Evolutionary conservation across 2,888 invertebrate genomes (phyloP).

Genomic region (Hirtodrosophila alboralis): DNA sequence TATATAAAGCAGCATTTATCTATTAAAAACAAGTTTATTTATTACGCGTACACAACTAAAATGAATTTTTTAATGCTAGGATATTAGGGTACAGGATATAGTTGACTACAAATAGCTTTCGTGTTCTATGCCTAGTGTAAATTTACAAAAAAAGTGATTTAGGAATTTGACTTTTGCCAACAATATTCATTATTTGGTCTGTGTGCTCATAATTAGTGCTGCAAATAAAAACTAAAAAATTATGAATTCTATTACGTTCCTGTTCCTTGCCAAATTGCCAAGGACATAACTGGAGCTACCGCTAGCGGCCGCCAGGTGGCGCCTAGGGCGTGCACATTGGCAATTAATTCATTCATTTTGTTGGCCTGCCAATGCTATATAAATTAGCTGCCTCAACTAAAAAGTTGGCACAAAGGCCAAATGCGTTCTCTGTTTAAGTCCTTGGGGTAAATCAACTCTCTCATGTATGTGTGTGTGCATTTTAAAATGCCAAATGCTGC

Average conservation of each 20-base stretch:
- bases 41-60: no score
- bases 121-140: conserved; percentile 8
- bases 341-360: conserved; percentile 53
- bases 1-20: no score
- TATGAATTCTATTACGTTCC: conserved; percentile 27
- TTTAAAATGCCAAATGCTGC: conserved; percentile 15
- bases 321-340: conserved; percentile 46
- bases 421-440: conserved; percentile 9
- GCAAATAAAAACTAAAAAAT: conserved; percentile 35
- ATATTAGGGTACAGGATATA: neutral
- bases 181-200: conserved; percentile 32
- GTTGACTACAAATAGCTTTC: conserved; percentile 10
- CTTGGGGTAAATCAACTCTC: conserved; percentile 21
- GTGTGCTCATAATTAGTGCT: conserved; percentile 54
- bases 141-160: conserved; percentile 2
- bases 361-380: conserved; percentile 51
- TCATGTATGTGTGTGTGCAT: conserved; percentile 2
- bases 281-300: conserved; percentile 7
- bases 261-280: conserved; percentile 3
- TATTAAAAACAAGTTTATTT: no score
- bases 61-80: neutral
- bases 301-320: conserved; percentile 40
- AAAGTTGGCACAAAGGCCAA: conserved; percentile 42
- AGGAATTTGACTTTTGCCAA: conserved; percentile 22
- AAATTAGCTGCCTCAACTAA: conserved; percentile 55